These are phyloP conservation scores for Idaea dimidiata DNA, from an alignment of 2,888 invertebrate species.

Conservation along the genomic window DNA sequence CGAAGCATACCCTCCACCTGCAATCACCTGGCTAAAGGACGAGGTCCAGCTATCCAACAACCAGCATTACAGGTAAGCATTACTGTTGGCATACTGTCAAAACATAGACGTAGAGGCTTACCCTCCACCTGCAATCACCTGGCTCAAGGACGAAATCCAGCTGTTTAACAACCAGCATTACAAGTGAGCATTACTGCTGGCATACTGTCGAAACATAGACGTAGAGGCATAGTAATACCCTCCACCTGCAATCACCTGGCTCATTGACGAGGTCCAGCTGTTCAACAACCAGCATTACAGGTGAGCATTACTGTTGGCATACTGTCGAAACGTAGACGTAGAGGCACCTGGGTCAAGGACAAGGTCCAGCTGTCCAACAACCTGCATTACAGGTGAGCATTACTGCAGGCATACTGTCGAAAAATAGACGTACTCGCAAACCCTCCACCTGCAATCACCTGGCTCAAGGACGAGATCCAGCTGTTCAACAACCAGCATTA, in stretches of 20 bases:
- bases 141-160: conserved; percentile 91
- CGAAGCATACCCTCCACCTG: conserved; percentile 96
- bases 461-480: conserved; percentile 91
- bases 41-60: conserved; percentile 91
- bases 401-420: neutral
- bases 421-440: conserved; percentile 92
- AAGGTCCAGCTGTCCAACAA: conserved; percentile 91
- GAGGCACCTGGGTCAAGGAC: conserved; percentile 94
- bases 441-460: conserved; percentile 94
- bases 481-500: conserved; percentile 81
- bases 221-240: too few species aligned
- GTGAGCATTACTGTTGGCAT: neutral
- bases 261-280: too few species aligned
- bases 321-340: too few species aligned
- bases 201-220: neutral
- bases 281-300: neutral
- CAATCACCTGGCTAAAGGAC: conserved; percentile 94
- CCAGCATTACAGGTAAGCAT: conserved; percentile 87
- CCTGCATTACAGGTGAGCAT: conserved; percentile 87
- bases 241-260: too few species aligned
- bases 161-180: conserved; percentile 81
- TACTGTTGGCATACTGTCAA: neutral
- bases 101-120: conserved; percentile 92
- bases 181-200: neutral
- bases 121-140: conserved; percentile 94